phyloP scores from a whole-genome alignment of 2,888 invertebrate genomes.

The Epinotia bilunana region DNA sequence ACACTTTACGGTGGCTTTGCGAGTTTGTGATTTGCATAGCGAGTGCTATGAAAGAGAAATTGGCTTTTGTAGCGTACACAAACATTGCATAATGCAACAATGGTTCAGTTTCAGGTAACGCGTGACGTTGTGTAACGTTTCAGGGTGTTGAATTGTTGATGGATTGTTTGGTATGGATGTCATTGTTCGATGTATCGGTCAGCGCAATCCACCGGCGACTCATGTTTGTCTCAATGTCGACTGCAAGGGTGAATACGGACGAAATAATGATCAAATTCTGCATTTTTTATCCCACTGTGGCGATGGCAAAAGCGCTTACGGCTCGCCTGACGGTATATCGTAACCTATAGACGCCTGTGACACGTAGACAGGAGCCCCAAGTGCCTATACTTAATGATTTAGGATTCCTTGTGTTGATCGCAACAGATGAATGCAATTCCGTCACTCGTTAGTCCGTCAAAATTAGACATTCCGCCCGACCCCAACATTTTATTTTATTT shows the following conservation, averaged over 20 bases:
- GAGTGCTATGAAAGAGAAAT: constrained; percentile 51
- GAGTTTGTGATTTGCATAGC: constrained; percentile 58
- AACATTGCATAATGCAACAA: constrained; percentile 38
- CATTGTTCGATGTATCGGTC: background rate
- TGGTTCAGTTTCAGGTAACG: constrained; percentile 31
- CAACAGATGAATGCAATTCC: background rate
- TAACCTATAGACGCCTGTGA: no score
- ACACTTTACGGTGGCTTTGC: constrained; percentile 49
- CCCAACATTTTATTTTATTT: no score
- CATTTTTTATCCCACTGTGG: background rate
- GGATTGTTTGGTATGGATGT: background rate
- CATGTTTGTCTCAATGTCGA: background rate
- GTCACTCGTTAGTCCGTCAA: background rate
- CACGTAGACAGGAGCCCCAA: background rate
- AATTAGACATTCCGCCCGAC: no score
- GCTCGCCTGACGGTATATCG: background rate
- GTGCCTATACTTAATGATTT: background rate
- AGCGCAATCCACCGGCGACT: background rate
- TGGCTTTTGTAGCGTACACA: constrained; percentile 42
- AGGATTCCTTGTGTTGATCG: background rate
- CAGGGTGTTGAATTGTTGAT: constrained; percentile 20
- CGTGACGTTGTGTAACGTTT: constrained; percentile 21
- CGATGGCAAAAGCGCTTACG: background rate
- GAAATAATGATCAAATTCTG: background rate
- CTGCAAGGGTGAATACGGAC: background rate